phyloP scores from a whole-genome alignment of 2,113 vertebrate genomes.

The Caloenas nicobarica region DNA sequence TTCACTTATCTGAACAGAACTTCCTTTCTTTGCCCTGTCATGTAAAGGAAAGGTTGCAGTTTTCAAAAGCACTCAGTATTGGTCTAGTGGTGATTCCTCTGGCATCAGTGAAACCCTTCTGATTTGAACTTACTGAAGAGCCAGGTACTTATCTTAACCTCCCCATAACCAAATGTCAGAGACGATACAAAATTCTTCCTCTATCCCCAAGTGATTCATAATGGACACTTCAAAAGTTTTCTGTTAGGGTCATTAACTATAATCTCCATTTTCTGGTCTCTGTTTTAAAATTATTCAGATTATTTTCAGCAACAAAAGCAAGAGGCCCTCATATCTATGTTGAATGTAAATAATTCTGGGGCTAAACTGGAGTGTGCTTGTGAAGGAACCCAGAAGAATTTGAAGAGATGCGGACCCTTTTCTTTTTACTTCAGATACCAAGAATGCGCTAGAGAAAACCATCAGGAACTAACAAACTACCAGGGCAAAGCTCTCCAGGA shows the following conservation, averaged over 20 bases:
- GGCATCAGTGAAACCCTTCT: background rate
- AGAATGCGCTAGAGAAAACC: slow-evolving; percentile 65
- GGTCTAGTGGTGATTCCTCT: background rate
- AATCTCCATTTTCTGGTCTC: background rate
- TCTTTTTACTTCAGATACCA: slow-evolving; percentile 37
- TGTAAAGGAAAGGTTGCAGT: background rate
- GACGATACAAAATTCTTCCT: background rate
- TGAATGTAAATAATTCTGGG: slow-evolving; percentile 2
- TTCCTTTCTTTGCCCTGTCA: background rate
- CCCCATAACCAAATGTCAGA: background rate
- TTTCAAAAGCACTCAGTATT: background rate
- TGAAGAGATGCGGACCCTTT: background rate
- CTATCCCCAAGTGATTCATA: background rate
- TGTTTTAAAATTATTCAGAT: background rate
- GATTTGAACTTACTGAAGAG: background rate
- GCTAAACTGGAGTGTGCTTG: background rate
- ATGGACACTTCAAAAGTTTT: background rate
- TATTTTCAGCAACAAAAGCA: slow-evolving; percentile 14
- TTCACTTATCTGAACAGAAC: background rate
- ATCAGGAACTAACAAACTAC: slow-evolving; percentile 48
- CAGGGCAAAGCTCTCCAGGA: slow-evolving; percentile 56
- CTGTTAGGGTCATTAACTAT: background rate
- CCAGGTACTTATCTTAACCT: background rate
- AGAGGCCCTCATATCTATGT: background rate
- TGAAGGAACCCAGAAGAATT: background rate